Conservation (phyloP, 2,113 vertebrate genomes). For the Rynchops niger region DNA sequence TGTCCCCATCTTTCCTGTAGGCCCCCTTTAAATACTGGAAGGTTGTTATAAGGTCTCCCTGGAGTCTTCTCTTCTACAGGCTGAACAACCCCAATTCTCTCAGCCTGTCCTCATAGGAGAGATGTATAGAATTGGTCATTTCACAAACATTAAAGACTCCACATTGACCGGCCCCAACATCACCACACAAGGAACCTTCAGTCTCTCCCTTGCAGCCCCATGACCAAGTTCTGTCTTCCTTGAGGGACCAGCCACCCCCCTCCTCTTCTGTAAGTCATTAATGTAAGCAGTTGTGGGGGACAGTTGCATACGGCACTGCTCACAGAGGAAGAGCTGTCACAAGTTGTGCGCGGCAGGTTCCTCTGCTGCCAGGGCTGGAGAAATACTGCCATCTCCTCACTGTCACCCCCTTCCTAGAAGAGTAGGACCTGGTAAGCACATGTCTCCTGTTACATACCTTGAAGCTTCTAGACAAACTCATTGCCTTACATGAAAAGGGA, state of each 20-base stretch:
- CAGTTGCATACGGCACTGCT: rapidly evolving
- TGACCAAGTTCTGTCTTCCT: background rate
- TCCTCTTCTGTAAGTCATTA: background rate
- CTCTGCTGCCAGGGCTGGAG: background rate
- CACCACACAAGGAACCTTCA: background rate
- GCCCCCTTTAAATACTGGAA: background rate
- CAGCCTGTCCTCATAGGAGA: background rate
- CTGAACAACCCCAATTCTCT: background rate
- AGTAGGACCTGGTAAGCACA: background rate
- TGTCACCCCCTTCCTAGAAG: background rate
- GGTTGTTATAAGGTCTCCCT: background rate
- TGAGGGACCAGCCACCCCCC: background rate
- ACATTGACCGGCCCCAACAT: background rate
- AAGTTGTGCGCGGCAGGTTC: rapidly evolving
- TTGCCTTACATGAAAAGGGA: background rate
- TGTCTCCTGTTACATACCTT: background rate
- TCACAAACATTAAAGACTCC: background rate
- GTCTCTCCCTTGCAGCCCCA: background rate
- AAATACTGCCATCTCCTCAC: background rate
- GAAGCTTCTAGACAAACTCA: background rate
- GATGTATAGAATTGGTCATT: background rate
- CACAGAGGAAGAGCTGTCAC: background rate
- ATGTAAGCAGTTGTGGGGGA: too few relatives aligned
- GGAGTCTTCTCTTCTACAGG: background rate
- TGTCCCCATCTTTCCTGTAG: background rate